Evolutionary conservation across 2,797 vertebrate species (phyloP).

Genomic region (Nothura maculosa): DNA sequence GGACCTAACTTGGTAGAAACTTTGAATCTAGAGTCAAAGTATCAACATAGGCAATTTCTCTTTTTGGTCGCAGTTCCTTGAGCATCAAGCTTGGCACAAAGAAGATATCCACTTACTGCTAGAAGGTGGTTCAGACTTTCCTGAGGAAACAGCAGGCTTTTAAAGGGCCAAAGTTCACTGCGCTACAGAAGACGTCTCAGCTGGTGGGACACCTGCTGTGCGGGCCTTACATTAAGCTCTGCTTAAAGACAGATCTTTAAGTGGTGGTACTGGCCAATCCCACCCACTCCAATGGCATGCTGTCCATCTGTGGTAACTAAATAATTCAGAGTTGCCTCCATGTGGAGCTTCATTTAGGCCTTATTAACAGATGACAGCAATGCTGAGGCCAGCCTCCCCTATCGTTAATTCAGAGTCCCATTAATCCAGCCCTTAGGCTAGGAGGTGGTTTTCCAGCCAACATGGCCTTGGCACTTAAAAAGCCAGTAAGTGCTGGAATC

Average conservation of each 20-base stretch:
- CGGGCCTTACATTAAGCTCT: background rate
- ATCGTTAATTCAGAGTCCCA: background rate
- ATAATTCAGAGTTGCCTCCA: background rate
- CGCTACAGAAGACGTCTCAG: background rate
- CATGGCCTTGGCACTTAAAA: background rate
- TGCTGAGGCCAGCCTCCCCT: background rate
- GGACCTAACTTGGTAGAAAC: background rate
- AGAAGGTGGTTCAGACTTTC: background rate
- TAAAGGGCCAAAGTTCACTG: background rate
- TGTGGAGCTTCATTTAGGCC: background rate
- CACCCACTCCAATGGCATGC: background rate
- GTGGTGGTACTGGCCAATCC: background rate
- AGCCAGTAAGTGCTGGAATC: background rate
- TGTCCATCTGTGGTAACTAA: slow-evolving; percentile 20
- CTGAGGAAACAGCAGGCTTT: background rate
- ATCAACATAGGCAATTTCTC: no score
- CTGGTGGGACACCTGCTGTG: background rate
- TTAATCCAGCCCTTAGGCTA: background rate
- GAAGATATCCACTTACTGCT: background rate
- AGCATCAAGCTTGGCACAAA: background rate
- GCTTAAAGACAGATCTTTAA: background rate
- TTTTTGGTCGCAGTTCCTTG: no score
- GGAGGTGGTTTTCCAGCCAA: background rate
- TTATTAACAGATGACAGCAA: slow-evolving; percentile 9
- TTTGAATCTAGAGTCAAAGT: background rate